phyloP scores from a whole-genome alignment of 2,888 invertebrate genomes.

The Drosophila demipolita region DNA sequence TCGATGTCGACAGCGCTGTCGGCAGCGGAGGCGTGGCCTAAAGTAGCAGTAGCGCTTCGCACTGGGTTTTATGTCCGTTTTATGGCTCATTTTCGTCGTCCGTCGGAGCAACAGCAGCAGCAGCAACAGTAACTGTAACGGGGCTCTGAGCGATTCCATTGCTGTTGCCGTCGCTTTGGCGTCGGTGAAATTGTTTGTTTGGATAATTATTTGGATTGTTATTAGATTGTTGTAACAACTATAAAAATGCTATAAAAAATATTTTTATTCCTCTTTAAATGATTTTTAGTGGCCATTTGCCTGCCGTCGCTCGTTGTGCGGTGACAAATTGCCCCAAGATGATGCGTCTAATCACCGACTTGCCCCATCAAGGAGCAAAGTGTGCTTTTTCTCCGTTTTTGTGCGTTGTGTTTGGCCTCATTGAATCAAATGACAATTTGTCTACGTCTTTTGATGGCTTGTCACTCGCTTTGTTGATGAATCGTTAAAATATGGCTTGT shows the following conservation, averaged over 20 bases:
- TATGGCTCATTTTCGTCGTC: slow-evolving; percentile 75
- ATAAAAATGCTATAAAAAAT: slow-evolving; percentile 81
- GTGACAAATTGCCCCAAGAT: slow-evolving; percentile 80
- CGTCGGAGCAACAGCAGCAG: slow-evolving; percentile 57
- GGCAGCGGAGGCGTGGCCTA: slow-evolving; percentile 79
- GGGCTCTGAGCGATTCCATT: slow-evolving; percentile 46
- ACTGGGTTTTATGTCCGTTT: slow-evolving; percentile 73
- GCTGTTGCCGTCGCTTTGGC: slow-evolving; percentile 74
- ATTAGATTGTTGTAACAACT: slow-evolving; percentile 83
- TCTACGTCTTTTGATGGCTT: slow-evolving; percentile 34
- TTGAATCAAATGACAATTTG: slow-evolving; percentile 64
- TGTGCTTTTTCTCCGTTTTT: slow-evolving; percentile 13
- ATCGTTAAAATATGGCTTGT: slow-evolving; percentile 31
- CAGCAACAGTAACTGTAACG: slow-evolving; percentile 42
- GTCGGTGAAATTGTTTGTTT: slow-evolving; percentile 77
- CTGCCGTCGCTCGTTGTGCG: slow-evolving; percentile 63
- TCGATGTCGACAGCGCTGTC: slow-evolving; percentile 49
- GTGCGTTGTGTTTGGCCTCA: slow-evolving; percentile 34
- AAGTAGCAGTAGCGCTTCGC: slow-evolving; percentile 72
- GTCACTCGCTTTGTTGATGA: slow-evolving; percentile 35
- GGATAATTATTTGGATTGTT: slow-evolving; percentile 83
- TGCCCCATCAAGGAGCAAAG: slow-evolving; percentile 48
- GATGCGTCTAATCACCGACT: slow-evolving; percentile 73
- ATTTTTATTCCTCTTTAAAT: slow-evolving; percentile 81
- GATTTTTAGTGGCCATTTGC: slow-evolving; percentile 73